Base-by-base conservation (phyloP, 2,797 vertebrate genomes). In the Menidia menidia region DNA sequence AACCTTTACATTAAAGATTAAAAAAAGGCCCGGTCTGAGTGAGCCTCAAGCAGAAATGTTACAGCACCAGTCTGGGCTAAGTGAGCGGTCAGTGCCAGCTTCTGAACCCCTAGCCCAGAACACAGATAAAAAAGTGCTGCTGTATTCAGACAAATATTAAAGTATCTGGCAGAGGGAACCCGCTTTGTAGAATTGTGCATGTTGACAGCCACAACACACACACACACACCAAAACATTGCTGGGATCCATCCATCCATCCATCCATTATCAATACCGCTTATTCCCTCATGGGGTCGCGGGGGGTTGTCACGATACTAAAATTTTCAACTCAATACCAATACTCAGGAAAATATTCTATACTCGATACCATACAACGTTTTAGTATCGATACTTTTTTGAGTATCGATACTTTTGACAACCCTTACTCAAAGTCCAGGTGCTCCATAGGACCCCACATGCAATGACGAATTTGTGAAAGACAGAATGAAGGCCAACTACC, bases 401-500 rank as follows among this genome's bases (percentile, higher is more conserved):
- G n/a, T n/a, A n/a, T n/a, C n/a, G n/a, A n/a, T n/a, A n/a, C n/a
- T n/a, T n/a, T n/a, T n/a, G n/a, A n/a, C n/a, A n/a, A n/a, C n/a
- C n/a, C n/a, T n/a, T 71, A 79, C 80, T 82, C 75, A 70, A 52
- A 63, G 68, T 76, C 61, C 15, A 33, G 73, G 64, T 57, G 64
- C 74, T 83, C 67, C 75, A 79, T 61, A 71, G 68, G 60, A 73
- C 83, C 59, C 61, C 80, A 80, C 78, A 78, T 80, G 71, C 75
- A 87, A 78, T 79, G 86, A 84, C 77, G 85, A 83, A 89, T 85
- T 77, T 85, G 83, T 88, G 84, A 81, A 89, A 76, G 74, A 81
- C 73, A 73, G 80, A 82, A 80, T 89, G 81, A 87, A 86, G 83
- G 83, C 75, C 83, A 83, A 81, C 84, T 82, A 86, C 77, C 84